Evolutionary conservation across 2,113 vertebrate genomes (phyloP).

Genomic region (Oreotrochilus melanogaster): DNA sequence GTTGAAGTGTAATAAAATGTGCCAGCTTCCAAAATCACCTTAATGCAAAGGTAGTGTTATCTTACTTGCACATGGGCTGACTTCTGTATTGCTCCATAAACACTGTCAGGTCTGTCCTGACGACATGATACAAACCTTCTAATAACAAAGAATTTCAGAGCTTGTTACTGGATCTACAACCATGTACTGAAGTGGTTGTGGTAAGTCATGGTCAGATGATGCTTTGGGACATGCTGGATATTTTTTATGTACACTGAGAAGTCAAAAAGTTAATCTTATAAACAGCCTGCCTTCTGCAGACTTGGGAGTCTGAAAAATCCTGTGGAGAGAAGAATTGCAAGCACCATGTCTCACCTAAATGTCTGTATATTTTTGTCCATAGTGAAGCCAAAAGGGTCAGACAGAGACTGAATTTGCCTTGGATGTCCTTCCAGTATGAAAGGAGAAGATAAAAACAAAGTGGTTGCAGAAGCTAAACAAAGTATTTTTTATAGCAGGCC

Average conservation of each 20-base stretch:
- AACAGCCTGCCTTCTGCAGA: background rate
- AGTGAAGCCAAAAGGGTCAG: rapidly evolving
- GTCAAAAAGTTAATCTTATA: background rate
- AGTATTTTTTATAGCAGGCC: constrained; percentile 47
- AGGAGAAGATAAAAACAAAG: background rate
- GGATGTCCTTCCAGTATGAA: background rate
- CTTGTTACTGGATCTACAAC: background rate
- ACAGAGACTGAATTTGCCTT: background rate
- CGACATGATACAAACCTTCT: background rate
- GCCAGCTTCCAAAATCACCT: background rate
- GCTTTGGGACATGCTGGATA: background rate
- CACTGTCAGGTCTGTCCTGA: background rate
- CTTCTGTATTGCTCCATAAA: constrained; percentile 14
- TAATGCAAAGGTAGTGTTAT: constrained; percentile 6
- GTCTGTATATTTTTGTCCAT: background rate
- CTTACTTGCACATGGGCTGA: background rate
- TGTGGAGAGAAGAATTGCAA: background rate
- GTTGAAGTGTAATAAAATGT: too few relatives aligned
- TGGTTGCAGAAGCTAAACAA: constrained; percentile 18
- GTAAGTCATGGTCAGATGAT: background rate
- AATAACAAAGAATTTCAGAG: background rate
- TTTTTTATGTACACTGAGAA: background rate
- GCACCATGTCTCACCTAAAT: background rate
- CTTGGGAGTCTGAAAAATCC: background rate
- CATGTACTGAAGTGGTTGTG: background rate